These are phyloP conservation scores for Enteromius unitaeniatus DNA, from an alignment of 2,797 vertebrate species.

Conservation along the genomic window DNA sequence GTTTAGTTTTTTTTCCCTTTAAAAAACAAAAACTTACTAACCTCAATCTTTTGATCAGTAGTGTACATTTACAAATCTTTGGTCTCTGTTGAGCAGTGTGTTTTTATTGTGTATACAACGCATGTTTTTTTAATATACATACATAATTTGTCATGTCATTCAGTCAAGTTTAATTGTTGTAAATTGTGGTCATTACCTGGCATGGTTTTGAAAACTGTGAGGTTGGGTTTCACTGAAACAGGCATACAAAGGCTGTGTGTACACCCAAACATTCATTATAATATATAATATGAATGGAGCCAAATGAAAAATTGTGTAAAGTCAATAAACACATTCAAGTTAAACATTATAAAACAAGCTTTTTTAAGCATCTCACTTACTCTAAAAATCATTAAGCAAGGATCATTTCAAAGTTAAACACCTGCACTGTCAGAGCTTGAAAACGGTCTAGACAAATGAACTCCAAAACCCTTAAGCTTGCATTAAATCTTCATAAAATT, in stretches of 20 bases:
- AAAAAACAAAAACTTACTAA: not conserved
- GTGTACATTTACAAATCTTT: not conserved
- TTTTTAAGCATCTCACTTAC: conserved; percentile 5
- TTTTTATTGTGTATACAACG: not conserved
- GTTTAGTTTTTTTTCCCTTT: not conserved
- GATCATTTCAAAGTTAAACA: conserved; percentile 49
- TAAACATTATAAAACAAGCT: conserved; percentile 25
- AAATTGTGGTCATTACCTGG: conserved; percentile 24
- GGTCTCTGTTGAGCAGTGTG: conserved; percentile 6
- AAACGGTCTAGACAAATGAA: conserved; percentile 47
- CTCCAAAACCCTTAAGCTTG: conserved; percentile 32
- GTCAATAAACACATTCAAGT: conserved; percentile 34
- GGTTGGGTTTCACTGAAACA: conserved; percentile 9
- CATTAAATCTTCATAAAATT: conserved; percentile 47
- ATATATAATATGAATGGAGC: not conserved
- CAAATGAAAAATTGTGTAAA: conserved; percentile 2
- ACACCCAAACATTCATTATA: conserved; percentile 22
- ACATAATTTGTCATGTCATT: conserved; percentile 11
- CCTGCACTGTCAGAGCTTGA: conserved; percentile 42
- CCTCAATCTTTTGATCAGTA: not conserved
- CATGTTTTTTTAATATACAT: not conserved
- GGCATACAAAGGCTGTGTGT: conserved; percentile 3
- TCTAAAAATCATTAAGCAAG: conserved; percentile 41
- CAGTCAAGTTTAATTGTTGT: conserved; percentile 28
- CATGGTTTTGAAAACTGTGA: not conserved